phyloP scores from a whole-genome alignment of 2,888 invertebrate species.

The Macroteleia sp. region DNA sequence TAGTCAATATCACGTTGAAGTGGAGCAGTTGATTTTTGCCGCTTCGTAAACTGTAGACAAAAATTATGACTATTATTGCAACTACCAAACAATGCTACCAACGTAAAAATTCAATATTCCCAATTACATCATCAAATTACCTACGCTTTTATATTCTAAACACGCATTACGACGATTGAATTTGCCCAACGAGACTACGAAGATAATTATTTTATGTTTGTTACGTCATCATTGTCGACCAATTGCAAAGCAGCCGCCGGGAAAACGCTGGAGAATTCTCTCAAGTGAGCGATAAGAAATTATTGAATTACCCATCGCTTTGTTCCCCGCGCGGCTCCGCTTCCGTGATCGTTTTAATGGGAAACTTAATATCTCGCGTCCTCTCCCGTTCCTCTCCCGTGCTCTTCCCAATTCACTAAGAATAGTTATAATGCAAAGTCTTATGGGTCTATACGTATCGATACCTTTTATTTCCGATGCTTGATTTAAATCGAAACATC shows the following conservation, averaged over 20 bases:
- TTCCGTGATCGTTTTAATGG: constrained; percentile 26
- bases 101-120: too few species aligned
- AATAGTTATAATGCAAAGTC: constrained; percentile 11
- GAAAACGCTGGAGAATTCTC: constrained; percentile 12
- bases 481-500: constrained; percentile 34
- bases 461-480: constrained; percentile 29
- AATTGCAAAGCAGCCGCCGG: constrained; percentile 6
- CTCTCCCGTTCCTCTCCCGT: constrained; percentile 2
- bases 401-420: constrained; percentile 5
- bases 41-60: too few species aligned
- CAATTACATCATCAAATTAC: too few species aligned
- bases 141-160: constrained; percentile 6
- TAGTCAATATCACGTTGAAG: constrained; percentile 3
- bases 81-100: too few species aligned
- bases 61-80: background rate
- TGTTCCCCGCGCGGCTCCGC: background rate
- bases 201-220: too few species aligned
- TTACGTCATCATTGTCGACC: constrained; percentile 25
- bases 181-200: too few species aligned
- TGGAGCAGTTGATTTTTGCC: too few species aligned
- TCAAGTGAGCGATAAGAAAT: constrained; percentile 33
- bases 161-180: background rate
- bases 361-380: constrained; percentile 34
- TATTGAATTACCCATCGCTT: constrained; percentile 39
- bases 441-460: constrained; percentile 26